Evolutionary conservation across 2,113 vertebrate genomes (phyloP).

Genomic region (Pollimyrus isidori): DNA sequence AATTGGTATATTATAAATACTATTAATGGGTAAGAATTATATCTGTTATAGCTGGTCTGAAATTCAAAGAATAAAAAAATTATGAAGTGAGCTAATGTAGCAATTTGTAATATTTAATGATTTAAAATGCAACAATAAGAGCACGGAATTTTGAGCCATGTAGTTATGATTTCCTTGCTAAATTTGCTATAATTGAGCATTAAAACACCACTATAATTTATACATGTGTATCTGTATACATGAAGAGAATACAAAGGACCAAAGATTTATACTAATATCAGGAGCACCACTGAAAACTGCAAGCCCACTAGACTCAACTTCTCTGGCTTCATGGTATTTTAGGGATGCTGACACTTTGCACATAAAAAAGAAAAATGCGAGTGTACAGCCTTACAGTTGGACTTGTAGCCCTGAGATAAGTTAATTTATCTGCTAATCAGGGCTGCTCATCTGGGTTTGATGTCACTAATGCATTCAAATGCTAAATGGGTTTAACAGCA

Average conservation of each 20-base stretch:
- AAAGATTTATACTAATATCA: neutral
- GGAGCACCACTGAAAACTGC: neutral
- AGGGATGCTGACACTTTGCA: neutral
- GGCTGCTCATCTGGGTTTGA: neutral
- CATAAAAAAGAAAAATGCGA: neutral
- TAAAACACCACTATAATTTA: neutral
- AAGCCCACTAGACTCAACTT: neutral
- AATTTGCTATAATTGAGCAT: neutral
- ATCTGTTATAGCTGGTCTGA: neutral
- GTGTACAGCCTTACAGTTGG: neutral
- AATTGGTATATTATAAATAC: neutral
- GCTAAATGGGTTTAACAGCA: neutral
- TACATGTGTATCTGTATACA: neutral
- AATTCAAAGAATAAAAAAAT: neutral
- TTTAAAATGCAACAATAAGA: neutral
- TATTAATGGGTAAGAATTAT: neutral
- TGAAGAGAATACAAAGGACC: neutral
- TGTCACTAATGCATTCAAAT: neutral
- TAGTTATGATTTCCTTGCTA: neutral
- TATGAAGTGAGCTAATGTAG: neutral
- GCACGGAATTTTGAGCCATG: neutral
- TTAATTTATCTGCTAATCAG: slow-evolving; percentile 6
- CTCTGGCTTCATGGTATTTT: neutral
- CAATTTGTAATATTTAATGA: neutral
- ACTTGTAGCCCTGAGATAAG: neutral